Base-by-base conservation (phyloP, 2,888 invertebrate genomes). In the Nematopogon swammerdamellus region DNA sequence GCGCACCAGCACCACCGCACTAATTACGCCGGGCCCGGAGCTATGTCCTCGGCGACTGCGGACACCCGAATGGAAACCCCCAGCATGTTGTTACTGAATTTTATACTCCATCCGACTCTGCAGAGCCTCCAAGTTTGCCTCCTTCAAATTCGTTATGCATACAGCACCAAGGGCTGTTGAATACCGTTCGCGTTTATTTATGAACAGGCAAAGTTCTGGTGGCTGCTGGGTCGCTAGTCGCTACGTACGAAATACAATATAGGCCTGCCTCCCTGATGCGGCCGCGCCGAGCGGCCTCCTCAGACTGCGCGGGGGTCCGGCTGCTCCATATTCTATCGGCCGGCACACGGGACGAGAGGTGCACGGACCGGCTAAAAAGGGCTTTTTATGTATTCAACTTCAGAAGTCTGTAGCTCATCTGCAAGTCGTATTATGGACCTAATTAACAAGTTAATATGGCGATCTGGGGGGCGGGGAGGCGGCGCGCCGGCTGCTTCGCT, bases 391-490 rank as follows among this genome's bases (percentile, higher is more conserved):
- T 85, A 85, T 85, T 84, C 85, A 81, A 84, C 82, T 83, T 83
- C 71, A 74, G 77, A 82, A 82, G 81, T 82, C 80, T 66, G 80
- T 77, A 76, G 80, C 88, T 89, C 89, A 89, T 89, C 89, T 89
- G 89, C 88, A 89, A 89, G 88, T 89, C 89, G 86, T 88, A 89
- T 88, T 88, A 87, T 88, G 86, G 85, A 87, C 86, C 89, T 89
- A 89, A 89, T 89, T 89, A 89, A 88, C 89, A 89, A 89, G 89
- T 89, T 88, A 88, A 88, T 89, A 88, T 86, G 88, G 88, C 84
- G 86, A 86, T 85, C 85, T 82, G 84, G 83, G 83, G 83, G 81
- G 81, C 64, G 63, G 66, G 79, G 80, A 79, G 79, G 65, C 75
- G 75, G 76, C 76, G 77, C 77, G 69, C 65, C 67, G 67, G 56